Evolutionary conservation across 2,113 vertebrate species (phyloP), one percentile per base, ranked within the genome.

Genomic region (Embiotoca jacksoni): DNA sequence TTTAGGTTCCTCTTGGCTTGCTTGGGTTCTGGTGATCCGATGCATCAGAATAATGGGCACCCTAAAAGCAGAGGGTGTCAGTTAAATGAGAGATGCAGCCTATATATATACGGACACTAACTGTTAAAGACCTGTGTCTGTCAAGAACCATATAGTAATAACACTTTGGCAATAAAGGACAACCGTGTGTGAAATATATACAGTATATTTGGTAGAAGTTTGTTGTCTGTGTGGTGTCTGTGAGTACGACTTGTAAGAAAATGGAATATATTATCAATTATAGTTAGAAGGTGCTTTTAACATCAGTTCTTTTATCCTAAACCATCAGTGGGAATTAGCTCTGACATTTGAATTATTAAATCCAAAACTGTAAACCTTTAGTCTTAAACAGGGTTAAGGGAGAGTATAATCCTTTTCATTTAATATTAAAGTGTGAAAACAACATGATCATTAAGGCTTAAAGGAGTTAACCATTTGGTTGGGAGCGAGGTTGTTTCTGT

Each of bases 101-200:
- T 52, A 56, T 50, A 56, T 16, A 52, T 35, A 83, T 72, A 82
- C 50, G 70, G 66, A 47, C 41, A 57, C 49, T 72, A 39, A 50
- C 39, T 79, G 64, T 76, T 72, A 56, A 82, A 69, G 37, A 64
- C 6, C 69, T 1, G 0, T 71, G 57, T 69, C 71, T 74, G 36
- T 85, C 67, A 83, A 46, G 56, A 73, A 75, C 13, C 37, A 54
- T 58, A 67, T 65, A 56, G 54, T 16, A 70, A 67, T 65, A 70
- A 55, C 50, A 78, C 23, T 46, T 55, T 55, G 55, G 53, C 35
- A 71, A 65, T 80, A 55, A 84, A 72, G 6, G 15, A 84, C 65
- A 84, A 23, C 58, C 35, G 44, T 71, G 64, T 82, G 49, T 82
- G 69, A 78, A 58, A 55, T 23, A 33, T 74, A 23, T 23, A 23